Conservation (phyloP, 1,140 invertebrate species). For the Asobara japonica region DNA sequence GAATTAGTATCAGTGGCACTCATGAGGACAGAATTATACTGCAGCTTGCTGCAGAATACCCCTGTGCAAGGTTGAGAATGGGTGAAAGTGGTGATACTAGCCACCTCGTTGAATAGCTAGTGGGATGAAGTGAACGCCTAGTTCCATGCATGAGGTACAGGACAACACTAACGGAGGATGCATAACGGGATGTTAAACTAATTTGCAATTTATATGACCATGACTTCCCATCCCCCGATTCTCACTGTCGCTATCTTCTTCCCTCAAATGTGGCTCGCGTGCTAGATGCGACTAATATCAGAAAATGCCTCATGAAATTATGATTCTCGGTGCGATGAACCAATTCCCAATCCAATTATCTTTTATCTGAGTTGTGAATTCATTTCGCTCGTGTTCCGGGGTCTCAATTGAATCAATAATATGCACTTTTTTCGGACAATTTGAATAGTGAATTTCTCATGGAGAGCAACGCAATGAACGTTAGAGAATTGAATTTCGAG, state of each 20-base stretch:
- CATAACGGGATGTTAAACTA: constrained; percentile 40
- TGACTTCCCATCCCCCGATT: no score
- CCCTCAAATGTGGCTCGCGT: constrained; percentile 15
- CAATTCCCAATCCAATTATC: not conserved
- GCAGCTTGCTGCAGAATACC: not conserved
- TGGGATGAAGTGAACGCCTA: constrained; percentile 9
- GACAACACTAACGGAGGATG: constrained; percentile 13
- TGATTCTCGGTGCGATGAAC: not conserved
- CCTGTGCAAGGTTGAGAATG: not conserved
- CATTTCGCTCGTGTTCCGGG: not conserved
- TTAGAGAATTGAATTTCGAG: no score
- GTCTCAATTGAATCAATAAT: not conserved
- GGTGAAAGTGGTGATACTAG: not conserved
- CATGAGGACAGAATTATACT: not conserved
- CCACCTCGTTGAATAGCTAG: constrained; percentile 16
- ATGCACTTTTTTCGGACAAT: not conserved
- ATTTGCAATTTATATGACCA: constrained; percentile 45
- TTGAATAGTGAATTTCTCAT: not conserved
- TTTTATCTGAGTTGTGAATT: not conserved
- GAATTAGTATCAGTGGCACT: not conserved
- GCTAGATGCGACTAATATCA: not conserved
- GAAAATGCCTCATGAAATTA: not conserved
- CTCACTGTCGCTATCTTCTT: not conserved
- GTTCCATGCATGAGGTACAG: not conserved
- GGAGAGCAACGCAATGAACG: no score